Base-by-base conservation (phyloP, 2,113 vertebrate genomes). In the Scomber japonicus region DNA sequence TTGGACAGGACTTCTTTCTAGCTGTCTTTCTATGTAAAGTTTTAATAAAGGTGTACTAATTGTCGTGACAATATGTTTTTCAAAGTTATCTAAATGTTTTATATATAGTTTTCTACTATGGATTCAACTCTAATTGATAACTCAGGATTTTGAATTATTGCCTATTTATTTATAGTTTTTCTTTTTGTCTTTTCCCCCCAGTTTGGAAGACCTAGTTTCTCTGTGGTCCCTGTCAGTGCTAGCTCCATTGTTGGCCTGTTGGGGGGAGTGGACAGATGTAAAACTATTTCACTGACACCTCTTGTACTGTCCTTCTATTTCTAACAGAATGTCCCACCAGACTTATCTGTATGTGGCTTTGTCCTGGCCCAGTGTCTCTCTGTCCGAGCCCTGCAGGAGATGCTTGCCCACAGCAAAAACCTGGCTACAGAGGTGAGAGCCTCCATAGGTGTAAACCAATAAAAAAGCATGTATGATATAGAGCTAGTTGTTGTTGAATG, bases 361-460 rank as follows among this genome's bases (percentile, higher is more conserved):
- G 77, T 95, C 55, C 80, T 95, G 84, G 90, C 91, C 67, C 89
- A 90, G 75, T 95, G 95, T 86, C 88, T 94, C 49, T 95, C 95
- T 16, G 93, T 95, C n/a, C 81, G 94, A 75, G 95, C 95, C 48
- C 92, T 95, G 75, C 94, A 95, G 81, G 94, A 95, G 80, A 95
- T 90, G 91, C 82, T 95, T 54, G 78, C 90, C 69, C 88, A 91
- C 65, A 80, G 84, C 3, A 45, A 91, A 45, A 80, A 91, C 57
- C 66, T 82, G 69, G 56, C 81, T 60, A 27, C 73, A 62, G 87
- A 90, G 89, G 95, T 95, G 80, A 74, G 68, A 62, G 40, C 57
- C 45, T 49, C 45, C 35, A 9, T 40, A 40, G 35, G 8, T 7
- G 35, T 9, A 40, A 40, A 40, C 35, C 35, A 40, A 40, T 40